These are phyloP conservation scores for Nothoprocta pentlandii DNA, from an alignment of 2,113 vertebrate genomes.

Conservation along the genomic window DNA sequence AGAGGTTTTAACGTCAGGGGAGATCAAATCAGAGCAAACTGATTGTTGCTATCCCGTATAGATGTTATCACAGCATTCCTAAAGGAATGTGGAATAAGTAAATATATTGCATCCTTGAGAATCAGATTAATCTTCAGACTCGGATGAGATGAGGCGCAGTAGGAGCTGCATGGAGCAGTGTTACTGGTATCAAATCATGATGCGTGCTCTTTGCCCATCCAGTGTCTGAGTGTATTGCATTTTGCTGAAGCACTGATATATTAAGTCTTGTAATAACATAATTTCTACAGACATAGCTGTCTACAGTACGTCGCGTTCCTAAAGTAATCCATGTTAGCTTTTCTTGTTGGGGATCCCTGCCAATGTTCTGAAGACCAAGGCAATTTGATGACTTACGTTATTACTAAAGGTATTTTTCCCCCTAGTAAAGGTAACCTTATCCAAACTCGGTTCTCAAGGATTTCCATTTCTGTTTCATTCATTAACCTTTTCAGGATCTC, in stretches of 20 bases:
- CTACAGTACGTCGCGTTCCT: background rate
- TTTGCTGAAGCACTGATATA: rapidly evolving
- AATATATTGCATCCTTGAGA: background rate
- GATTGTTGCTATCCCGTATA: rapidly evolving
- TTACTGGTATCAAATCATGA: background rate
- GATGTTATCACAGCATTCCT: background rate
- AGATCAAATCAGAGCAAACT: background rate
- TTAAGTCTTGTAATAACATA: background rate
- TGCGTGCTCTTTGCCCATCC: background rate
- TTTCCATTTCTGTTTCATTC: background rate
- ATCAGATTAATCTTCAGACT: background rate
- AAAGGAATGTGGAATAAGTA: background rate
- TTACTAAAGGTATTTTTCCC: background rate
- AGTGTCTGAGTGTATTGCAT: background rate
- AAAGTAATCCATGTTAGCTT: background rate
- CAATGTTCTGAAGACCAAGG: background rate
- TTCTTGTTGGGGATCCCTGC: conserved; percentile 5
- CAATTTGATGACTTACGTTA: background rate
- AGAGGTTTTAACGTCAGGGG: background rate
- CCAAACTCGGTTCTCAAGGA: background rate
- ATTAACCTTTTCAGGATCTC: conserved; percentile 3
- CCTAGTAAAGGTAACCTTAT: background rate
- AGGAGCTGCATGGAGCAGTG: background rate
- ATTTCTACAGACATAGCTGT: background rate
- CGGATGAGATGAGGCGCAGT: background rate